Percentiles rank a stretch among this genome's conserved stretches.
Evolutionary conservation across 2,888 invertebrate genomes (phyloP).

Genomic region (Nephrotoma appendiculata): DNA sequence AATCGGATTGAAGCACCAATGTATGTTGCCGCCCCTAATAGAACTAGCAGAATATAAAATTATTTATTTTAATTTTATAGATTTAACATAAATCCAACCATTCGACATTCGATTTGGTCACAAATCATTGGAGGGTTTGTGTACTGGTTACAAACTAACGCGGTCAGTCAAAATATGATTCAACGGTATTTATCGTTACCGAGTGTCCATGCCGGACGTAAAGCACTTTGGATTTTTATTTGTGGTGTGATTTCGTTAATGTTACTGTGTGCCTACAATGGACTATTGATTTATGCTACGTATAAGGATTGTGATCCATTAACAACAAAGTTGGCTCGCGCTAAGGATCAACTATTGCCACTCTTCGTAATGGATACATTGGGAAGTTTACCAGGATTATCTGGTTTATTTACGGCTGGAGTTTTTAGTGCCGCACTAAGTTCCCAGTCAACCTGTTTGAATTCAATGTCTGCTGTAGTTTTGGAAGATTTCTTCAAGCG

Average conservation of each 20-base stretch:
- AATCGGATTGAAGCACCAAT: slow-evolving; percentile 55
- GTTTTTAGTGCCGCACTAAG: slow-evolving; percentile 81
- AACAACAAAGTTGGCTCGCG: slow-evolving; percentile 49
- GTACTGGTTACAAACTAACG: slow-evolving; percentile 65
- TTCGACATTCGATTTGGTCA: slow-evolving; percentile 72
- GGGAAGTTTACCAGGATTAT: slow-evolving; percentile 59
- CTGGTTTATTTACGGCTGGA: slow-evolving; percentile 78
- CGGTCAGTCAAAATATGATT: slow-evolving; percentile 77
- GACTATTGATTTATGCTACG: slow-evolving; percentile 46
- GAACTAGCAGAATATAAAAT: not conserved
- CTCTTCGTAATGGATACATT: slow-evolving; percentile 76
- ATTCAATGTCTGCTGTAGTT: slow-evolving; percentile 63
- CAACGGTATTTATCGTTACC: slow-evolving; percentile 71
- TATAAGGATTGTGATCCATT: slow-evolving; percentile 49
- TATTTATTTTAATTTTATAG: slow-evolving; percentile 33
- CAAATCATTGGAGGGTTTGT: slow-evolving; percentile 61
- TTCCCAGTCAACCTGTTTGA: slow-evolving; percentile 61
- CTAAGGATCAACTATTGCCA: slow-evolving; percentile 67
- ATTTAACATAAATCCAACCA: slow-evolving; percentile 60
- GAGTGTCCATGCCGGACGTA: slow-evolving; percentile 42
- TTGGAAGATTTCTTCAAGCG: slow-evolving; percentile 58
- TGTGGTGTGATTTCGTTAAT: slow-evolving; percentile 37
- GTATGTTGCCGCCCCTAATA: slow-evolving; percentile 31
- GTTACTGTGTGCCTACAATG: slow-evolving; percentile 41
- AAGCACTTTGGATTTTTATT: slow-evolving; percentile 41